Evolutionary conservation across 2,888 invertebrate genomes (phyloP).

Genomic region (Calameuta pallipes): DNA sequence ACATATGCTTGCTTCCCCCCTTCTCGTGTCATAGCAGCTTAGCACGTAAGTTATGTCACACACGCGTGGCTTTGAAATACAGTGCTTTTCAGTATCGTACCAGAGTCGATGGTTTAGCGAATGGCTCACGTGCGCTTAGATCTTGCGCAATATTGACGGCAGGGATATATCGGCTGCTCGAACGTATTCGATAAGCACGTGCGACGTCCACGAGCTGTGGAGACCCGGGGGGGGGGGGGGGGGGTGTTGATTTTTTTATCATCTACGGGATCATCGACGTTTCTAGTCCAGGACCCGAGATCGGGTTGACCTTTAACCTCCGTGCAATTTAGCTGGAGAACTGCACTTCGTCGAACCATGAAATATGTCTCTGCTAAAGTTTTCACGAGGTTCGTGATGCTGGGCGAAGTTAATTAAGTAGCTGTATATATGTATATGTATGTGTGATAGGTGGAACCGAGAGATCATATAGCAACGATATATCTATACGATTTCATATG

Average conservation of each 20-base stretch:
- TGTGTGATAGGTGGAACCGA: neutral
- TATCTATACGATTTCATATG: constrained; percentile 6
- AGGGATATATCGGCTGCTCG: neutral
- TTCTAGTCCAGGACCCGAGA: constrained; percentile 28
- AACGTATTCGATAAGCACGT: neutral
- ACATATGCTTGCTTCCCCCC: neutral
- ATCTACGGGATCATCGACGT: neutral
- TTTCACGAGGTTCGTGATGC: neutral
- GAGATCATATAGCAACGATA: neutral
- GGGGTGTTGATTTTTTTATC: neutral
- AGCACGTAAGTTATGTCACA: neutral
- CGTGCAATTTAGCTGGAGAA: constrained; percentile 18
- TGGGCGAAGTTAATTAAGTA: neutral
- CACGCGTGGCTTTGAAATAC: neutral
- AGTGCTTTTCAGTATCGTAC: neutral
- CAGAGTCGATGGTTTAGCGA: neutral
- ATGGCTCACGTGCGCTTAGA: neutral
- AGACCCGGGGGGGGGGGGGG: too few species aligned
- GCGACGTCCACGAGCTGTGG: neutral
- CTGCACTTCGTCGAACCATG: constrained; percentile 30
- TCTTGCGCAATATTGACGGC: constrained; percentile 19
- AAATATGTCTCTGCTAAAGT: constrained; percentile 27
- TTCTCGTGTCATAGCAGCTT: neutral
- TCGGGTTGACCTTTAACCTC: constrained; percentile 20
- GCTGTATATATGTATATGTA: neutral